Percentiles rank a stretch among this genome's conserved stretches.
Evolutionary conservation across 53 echinoderm and acorn worm genomes (phyloP).

Genomic region (Paracentrotus lividus): DNA sequence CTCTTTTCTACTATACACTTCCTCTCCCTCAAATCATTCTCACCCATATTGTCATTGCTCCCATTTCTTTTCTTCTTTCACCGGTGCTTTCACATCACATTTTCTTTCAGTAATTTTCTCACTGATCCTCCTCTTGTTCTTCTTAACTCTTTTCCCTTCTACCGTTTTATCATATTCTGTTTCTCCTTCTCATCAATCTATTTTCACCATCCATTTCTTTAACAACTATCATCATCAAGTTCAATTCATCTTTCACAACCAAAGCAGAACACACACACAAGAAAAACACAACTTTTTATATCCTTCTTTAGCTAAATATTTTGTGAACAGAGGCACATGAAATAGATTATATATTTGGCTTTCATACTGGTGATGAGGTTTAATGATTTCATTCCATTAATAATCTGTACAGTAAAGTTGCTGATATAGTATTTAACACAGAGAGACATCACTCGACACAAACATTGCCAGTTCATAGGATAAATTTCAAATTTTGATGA

Average conservation of each 20-base stretch:
- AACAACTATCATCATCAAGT: neutral
- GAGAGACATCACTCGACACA: neutral
- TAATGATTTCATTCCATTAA: slow-evolving; percentile 23
- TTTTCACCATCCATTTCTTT: neutral
- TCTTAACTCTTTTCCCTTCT: neutral
- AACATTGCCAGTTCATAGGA: neutral
- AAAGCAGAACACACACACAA: too few relatives aligned
- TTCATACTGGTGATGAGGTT: slow-evolving; percentile 15
- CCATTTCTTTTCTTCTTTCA: too few relatives aligned
- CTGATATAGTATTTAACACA: neutral
- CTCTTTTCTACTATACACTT: too few relatives aligned
- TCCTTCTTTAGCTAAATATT: neutral
- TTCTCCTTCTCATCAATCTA: neutral
- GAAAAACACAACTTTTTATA: too few relatives aligned
- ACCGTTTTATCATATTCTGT: too few relatives aligned
- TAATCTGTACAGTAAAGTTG: slow-evolving; percentile 9
- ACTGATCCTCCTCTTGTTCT: neutral
- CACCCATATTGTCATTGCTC: too few relatives aligned
- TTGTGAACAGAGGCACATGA: neutral
- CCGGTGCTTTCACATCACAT: too few relatives aligned
- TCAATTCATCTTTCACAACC: too few relatives aligned
- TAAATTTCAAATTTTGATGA: neutral
- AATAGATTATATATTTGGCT: neutral
- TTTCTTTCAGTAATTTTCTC: neutral
- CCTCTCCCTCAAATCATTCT: neutral